These are phyloP conservation scores for Pygocentrus nattereri DNA, from an alignment of 2,797 vertebrate genomes.

Conservation along the genomic window DNA sequence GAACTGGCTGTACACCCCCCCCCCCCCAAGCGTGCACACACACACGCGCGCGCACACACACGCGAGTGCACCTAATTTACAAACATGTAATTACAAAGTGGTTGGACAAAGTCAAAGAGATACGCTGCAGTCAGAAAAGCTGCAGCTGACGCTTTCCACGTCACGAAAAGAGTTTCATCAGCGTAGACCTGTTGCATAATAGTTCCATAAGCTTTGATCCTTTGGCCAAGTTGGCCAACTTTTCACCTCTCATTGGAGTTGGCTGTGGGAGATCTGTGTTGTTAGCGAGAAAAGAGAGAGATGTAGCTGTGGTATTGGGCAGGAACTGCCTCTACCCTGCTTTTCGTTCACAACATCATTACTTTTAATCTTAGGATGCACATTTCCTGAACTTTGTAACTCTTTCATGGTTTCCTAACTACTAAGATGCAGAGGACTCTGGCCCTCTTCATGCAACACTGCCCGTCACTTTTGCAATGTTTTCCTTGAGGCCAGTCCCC, in stretches of 20 bases:
- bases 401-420: slow-evolving; percentile 21
- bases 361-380: neutral
- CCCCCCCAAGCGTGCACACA: no score
- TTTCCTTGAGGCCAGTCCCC: slow-evolving; percentile 30
- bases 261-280: slow-evolving; percentile 7
- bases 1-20: slow-evolving; percentile 51
- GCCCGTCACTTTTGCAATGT: slow-evolving; percentile 31
- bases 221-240: slow-evolving; percentile 9
- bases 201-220: slow-evolving; percentile 8
- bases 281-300: neutral
- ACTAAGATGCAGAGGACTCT: slow-evolving; percentile 19
- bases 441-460: slow-evolving; percentile 49
- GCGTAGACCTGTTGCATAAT: slow-evolving; percentile 32
- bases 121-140: neutral
- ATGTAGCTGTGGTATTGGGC: neutral
- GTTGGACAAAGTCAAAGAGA: neutral
- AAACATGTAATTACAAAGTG: neutral
- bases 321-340: neutral
- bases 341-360: neutral
- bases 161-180: slow-evolving; percentile 25
- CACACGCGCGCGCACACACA: neutral
- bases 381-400: neutral
- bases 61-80: neutral
- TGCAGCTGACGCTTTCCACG: slow-evolving; percentile 10
- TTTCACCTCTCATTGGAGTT: slow-evolving; percentile 2